These are phyloP conservation scores for Mystacornis crossleyi DNA, from an alignment of 2,113 vertebrate species.

Conservation along the genomic window DNA sequence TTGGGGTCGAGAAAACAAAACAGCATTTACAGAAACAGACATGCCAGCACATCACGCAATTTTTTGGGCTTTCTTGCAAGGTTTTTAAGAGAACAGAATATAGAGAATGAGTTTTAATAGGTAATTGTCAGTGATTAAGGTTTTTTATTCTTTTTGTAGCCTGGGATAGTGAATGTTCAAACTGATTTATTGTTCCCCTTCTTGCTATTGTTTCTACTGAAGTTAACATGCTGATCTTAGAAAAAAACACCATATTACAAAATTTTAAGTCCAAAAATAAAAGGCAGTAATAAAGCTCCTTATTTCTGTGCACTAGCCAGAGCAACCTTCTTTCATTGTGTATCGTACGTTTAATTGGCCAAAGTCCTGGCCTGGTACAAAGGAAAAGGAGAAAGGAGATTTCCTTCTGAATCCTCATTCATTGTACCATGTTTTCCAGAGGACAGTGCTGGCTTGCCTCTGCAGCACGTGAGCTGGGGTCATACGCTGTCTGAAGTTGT, in stretches of 20 bases:
- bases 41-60: background rate
- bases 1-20: background rate
- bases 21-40: background rate
- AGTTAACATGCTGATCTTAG: background rate
- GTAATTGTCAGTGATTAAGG: background rate
- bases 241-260: background rate
- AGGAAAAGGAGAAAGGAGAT: background rate
- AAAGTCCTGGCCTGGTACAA: background rate
- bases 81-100: background rate
- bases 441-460: background rate
- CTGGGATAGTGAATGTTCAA: background rate
- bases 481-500: background rate
- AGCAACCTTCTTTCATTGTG: background rate
- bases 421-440: background rate
- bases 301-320: background rate
- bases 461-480: background rate
- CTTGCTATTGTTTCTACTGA: background rate
- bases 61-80: background rate
- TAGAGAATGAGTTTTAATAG: background rate
- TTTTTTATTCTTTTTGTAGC: background rate
- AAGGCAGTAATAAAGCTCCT: background rate
- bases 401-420: background rate
- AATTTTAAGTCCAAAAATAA: background rate
- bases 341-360: background rate
- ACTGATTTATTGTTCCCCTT: background rate